phyloP scores from a whole-genome alignment of 2,797 vertebrate species.

The Coregonus ussuriensis region DNA sequence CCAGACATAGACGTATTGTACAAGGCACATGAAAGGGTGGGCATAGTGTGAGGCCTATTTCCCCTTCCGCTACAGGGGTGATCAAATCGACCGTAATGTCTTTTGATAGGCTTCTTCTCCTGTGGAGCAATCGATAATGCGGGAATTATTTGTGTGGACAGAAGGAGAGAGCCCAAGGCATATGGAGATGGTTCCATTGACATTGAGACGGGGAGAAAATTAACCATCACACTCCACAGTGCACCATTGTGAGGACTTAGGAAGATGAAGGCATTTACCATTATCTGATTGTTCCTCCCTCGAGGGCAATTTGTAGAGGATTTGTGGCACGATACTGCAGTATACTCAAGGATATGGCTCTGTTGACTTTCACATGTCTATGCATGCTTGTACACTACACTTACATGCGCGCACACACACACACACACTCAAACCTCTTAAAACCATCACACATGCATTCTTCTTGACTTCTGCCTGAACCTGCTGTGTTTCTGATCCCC shows the following conservation, averaged over 20 bases:
- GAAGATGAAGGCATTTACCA: conserved; percentile 68
- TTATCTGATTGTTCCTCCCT: conserved; percentile 59
- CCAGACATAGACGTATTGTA: not conserved
- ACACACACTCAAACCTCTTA: conserved; percentile 16
- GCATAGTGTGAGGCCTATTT: conserved; percentile 47
- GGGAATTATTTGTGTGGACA: conserved; percentile 62
- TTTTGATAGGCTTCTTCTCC: conserved; percentile 62
- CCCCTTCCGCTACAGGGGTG: conserved; percentile 55
- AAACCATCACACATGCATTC: conserved; percentile 18
- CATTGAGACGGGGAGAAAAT: conserved; percentile 58
- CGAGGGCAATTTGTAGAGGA: conserved; percentile 35
- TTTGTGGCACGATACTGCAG: conserved; percentile 43
- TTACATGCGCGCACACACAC: not conserved
- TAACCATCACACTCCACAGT: conserved; percentile 71
- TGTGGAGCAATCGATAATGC: conserved; percentile 63
- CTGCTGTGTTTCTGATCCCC: not conserved
- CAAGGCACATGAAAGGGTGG: conserved; percentile 10
- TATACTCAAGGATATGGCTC: conserved; percentile 36
- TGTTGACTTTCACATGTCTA: conserved; percentile 40
- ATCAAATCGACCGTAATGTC: conserved; percentile 62
- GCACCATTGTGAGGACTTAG: conserved; percentile 62
- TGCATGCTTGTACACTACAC: conserved; percentile 14
- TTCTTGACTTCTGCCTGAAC: not conserved
- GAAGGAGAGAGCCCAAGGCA: conserved; percentile 36
- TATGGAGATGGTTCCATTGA: conserved; percentile 58